Percentiles rank a stretch among this genome's conserved stretches.
Conservation (phyloP, 2,888 invertebrate species). For the Drosophila sordidula region DNA sequence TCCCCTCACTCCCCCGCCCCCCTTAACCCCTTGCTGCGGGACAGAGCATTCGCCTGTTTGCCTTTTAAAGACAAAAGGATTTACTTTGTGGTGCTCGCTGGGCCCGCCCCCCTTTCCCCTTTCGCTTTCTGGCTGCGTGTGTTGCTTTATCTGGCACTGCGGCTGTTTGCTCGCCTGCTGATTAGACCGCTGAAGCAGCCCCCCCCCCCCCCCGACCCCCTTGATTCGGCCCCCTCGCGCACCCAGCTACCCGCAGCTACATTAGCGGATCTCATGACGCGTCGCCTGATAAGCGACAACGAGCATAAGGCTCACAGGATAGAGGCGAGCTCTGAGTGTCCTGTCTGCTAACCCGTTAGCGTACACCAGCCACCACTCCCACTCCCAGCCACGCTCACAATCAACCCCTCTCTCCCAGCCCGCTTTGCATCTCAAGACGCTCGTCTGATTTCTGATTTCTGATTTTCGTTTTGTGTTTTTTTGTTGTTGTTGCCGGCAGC, state of each 20-base stretch:
- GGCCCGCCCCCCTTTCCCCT: not conserved
- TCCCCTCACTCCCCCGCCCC: not conserved
- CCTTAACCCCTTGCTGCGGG: not conserved
- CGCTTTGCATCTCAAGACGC: conserved; percentile 55
- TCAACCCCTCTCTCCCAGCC: conserved; percentile 17
- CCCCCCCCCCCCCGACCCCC: not conserved
- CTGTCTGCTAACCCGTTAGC: conserved; percentile 42
- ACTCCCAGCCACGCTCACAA: not conserved
- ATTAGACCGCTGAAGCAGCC: conserved; percentile 67
- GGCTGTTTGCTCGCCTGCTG: conserved; percentile 75
- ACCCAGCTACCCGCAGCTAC: conserved; percentile 59
- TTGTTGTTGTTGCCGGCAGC: conserved; percentile 30
- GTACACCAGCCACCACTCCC: not conserved
- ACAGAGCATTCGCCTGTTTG: conserved; percentile 30
- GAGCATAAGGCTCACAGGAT: conserved; percentile 64
- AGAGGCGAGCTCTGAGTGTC: conserved; percentile 25
- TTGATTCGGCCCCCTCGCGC: not conserved
- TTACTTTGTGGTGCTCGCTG: conserved; percentile 59
- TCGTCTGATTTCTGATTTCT: conserved; percentile 59
- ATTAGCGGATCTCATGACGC: conserved; percentile 66
- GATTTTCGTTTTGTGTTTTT: conserved; percentile 51
- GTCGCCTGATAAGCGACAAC: conserved; percentile 76
- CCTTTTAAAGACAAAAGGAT: conserved; percentile 77
- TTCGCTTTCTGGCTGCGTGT: conserved; percentile 38
- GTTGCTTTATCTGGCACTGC: conserved; percentile 62